Conservation (phyloP, 2,888 invertebrate genomes). For the Priocnemis perturbator region DNA sequence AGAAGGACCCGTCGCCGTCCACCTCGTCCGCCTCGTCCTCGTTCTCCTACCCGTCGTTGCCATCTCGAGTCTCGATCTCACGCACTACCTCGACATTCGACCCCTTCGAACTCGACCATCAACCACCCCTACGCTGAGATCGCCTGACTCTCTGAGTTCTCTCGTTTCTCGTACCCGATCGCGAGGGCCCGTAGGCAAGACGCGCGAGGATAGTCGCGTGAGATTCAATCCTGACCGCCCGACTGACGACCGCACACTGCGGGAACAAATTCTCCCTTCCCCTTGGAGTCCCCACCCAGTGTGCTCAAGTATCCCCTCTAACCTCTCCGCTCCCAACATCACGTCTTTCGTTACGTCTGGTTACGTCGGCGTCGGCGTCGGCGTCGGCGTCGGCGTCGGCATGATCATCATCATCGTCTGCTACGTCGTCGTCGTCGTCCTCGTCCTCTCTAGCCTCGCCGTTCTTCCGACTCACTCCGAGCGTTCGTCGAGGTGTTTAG, state of each 20-base stretch:
- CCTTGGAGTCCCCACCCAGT: constrained; percentile 42
- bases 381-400: too few species aligned
- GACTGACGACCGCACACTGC: constrained; percentile 70
- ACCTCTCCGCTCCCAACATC: constrained; percentile 22
- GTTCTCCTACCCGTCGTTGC: neutral
- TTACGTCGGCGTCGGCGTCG: neutral
- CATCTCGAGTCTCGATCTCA: neutral
- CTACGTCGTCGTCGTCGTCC: neutral
- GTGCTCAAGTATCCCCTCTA: constrained; percentile 7
- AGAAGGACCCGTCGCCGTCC: constrained; percentile 40
- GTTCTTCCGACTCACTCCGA: neutral
- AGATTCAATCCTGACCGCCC: constrained; percentile 62
- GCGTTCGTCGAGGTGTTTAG: too few species aligned
- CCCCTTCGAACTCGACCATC: constrained; percentile 9
- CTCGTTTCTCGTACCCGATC: neutral
- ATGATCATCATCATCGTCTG: neutral
- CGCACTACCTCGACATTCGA: constrained; percentile 51
- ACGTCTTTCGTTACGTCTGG: too few species aligned
- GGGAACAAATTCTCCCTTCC: constrained; percentile 57
- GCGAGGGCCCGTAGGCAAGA: constrained; percentile 25
- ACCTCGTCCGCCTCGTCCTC: constrained; percentile 32
- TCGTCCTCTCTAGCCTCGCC: too few species aligned
- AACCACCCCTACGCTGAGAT: neutral
- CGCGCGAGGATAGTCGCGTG: constrained; percentile 50
- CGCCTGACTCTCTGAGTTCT: too few species aligned